Percentiles rank a stretch among this genome's conserved stretches.
phyloP scores from a whole-genome alignment of 2,113 vertebrate species.

The Melospiza georgiana region DNA sequence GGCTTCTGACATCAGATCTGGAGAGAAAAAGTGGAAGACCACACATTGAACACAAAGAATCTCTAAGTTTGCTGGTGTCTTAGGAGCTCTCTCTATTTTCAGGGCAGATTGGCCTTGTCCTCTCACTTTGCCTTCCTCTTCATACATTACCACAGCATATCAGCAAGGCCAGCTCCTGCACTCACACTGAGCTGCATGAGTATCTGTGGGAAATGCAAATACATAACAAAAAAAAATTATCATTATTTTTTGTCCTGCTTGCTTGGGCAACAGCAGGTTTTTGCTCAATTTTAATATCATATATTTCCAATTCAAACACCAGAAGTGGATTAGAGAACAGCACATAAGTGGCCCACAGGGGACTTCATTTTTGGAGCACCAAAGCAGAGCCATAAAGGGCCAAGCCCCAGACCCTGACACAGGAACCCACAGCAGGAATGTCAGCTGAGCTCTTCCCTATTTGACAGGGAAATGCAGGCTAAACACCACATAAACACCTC shows the following conservation, averaged over 20 bases:
- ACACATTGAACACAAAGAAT: not conserved
- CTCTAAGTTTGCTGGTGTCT: no score
- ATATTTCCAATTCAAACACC: not conserved
- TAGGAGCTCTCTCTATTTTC: not conserved
- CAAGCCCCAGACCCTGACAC: not conserved
- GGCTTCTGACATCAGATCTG: fast-evolving
- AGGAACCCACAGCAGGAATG: not conserved
- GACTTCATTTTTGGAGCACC: not conserved
- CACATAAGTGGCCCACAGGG: no score
- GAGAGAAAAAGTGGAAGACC: not conserved
- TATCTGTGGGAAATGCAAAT: not conserved
- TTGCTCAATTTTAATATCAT: not conserved
- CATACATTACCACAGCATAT: not conserved
- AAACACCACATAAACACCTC: not conserved
- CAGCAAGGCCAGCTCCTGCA: not conserved
- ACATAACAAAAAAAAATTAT: not conserved
- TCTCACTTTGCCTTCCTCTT: not conserved
- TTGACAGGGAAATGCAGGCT: not conserved
- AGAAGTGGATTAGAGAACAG: not conserved
- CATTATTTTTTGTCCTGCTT: not conserved
- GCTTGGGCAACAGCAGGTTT: not conserved
- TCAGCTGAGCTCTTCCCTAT: not conserved
- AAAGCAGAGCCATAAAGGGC: not conserved
- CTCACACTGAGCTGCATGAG: fast-evolving
- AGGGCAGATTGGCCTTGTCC: not conserved